phyloP scores from a whole-genome alignment of 2,113 vertebrate genomes.

The Tupaia tana region DNA sequence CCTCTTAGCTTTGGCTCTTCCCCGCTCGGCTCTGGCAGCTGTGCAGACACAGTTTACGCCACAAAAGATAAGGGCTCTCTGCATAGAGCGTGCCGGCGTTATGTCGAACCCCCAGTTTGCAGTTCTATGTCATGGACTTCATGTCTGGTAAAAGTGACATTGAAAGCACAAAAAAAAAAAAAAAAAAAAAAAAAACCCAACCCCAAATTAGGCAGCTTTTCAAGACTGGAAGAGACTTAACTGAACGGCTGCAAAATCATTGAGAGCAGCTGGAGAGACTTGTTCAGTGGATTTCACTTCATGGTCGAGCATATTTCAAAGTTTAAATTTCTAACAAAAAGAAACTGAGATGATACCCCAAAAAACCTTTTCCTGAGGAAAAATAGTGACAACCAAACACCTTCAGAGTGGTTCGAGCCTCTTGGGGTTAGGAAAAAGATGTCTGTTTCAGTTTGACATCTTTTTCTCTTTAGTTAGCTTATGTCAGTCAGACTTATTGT shows the following conservation, averaged over 20 bases:
- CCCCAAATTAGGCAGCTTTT: constrained; percentile 65
- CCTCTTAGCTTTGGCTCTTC: constrained; percentile 55
- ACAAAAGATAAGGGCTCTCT: constrained; percentile 61
- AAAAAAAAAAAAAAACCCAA: constrained; percentile 36
- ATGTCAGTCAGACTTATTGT: constrained; percentile 24
- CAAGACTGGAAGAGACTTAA: constrained; percentile 56
- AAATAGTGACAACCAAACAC: background rate
- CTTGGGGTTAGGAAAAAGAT: constrained; percentile 1
- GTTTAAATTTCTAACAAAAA: constrained; percentile 55
- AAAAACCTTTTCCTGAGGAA: background rate
- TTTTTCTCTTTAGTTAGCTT: constrained; percentile 51
- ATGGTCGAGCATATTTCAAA: background rate
- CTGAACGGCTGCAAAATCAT: constrained; percentile 45
- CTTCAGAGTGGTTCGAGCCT: background rate
- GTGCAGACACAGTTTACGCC: constrained; percentile 18
- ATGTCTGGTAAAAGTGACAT: constrained; percentile 59
- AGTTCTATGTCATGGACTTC: constrained; percentile 31
- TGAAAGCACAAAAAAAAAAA: constrained; percentile 46
- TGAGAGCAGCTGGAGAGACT: constrained; percentile 59
- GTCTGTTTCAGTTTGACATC: background rate
- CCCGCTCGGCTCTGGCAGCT: constrained; percentile 52
- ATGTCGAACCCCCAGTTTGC: background rate
- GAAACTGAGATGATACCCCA: background rate
- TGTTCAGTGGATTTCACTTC: background rate
- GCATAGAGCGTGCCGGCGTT: background rate